Base-by-base conservation (phyloP, 2,113 vertebrate species). In the Carettochelys insculpta region DNA sequence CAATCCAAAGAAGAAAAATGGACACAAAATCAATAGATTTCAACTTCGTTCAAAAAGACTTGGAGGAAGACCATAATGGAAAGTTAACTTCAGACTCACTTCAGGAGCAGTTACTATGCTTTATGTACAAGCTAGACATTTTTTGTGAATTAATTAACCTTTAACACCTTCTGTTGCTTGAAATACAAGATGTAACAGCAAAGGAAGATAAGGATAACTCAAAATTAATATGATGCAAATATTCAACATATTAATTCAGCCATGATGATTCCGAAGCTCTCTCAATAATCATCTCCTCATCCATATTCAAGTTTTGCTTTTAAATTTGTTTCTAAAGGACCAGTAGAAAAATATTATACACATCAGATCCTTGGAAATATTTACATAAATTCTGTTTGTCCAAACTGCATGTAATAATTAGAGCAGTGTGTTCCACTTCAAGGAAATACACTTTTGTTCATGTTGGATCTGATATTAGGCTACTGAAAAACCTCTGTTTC, bases 391-490 rank as follows among this genome's bases (percentile, higher is more conserved):
- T 93, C 95, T 95, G 51, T 95, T 12, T 58, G 94, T 94, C 94
- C 91, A 97, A 96, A 89, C 73, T 92, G 92, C 86, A 92, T 8
- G 1, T 89, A 96, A 89, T 96, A 97, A 98, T 97, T 93, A 89
- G 96, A 97, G 80, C 95, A 94, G 85, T 73, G 80, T 94, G 93
- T 80, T 96, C 84, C 78, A 86, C 87, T 93, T 96, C 84, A 95
- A 90, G 95, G 96, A 96, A 97, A 94, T 68, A 86, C 92, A 86
- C 92, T 96, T 95, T 94, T 97, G n/a, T n/a, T n/a, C n/a, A n/a
- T n/a, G n/a, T n/a, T n/a, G n/a, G n/a, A n/a, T n/a, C n/a, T n/a
- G n/a, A n/a, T n/a, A n/a, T n/a, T n/a, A n/a, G n/a, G n/a, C n/a
- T n/a, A n/a, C n/a, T n/a, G n/a, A n/a, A n/a, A n/a, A n/a, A n/a